Evolutionary conservation across 1,140 invertebrate genomes (phyloP), one percentile per base, ranked within the genome.

Genomic region (Gryon sp.): DNA sequence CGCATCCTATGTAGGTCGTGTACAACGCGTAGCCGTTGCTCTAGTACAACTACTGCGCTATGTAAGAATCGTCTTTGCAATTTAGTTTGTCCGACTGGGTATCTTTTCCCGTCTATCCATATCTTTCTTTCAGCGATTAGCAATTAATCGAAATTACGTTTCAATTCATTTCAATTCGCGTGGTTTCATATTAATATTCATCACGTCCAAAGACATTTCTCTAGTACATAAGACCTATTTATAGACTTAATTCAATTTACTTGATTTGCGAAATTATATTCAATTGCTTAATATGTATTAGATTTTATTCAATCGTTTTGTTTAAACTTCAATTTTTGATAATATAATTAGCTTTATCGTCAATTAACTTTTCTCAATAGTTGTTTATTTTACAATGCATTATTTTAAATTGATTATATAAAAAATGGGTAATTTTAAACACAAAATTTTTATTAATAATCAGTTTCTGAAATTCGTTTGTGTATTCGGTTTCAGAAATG

Each of bases 1-100:
- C 87, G 86, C 85, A 88, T 89, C 87, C 88, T 89, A 89, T 89
- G 86, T 88, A 89, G 87, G 87, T 88, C 87, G 87, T 88, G 84
- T 87, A 87, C 84, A 85, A 62, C 72, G 72, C 85, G 84, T 85
- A 87, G 84, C 75, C 52, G 66, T 59, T 70, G 75, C 72, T 80
- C 68, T 79, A 79, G 78, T 81, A 80, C 76, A 76, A 78, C 70
- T 70, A 72, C 76, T 69, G 78, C 76, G 76, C 77, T 74, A 74
- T 72, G 70, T 63, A 80, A 82, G 69, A 77, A 68, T 76, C 76
- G 74, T 68, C 77, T 79, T 75, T 66, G 72, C 72, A 69, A 79
- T 77, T 76, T 60, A 53, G 65, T 46, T 63, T 55, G 55, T 69
- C 46, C 50, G 69, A 28, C 63, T 66, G 66, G 36, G 34, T 26